Base-by-base conservation (phyloP, 2,113 vertebrate species). In the Crotalus tigris region DNA sequence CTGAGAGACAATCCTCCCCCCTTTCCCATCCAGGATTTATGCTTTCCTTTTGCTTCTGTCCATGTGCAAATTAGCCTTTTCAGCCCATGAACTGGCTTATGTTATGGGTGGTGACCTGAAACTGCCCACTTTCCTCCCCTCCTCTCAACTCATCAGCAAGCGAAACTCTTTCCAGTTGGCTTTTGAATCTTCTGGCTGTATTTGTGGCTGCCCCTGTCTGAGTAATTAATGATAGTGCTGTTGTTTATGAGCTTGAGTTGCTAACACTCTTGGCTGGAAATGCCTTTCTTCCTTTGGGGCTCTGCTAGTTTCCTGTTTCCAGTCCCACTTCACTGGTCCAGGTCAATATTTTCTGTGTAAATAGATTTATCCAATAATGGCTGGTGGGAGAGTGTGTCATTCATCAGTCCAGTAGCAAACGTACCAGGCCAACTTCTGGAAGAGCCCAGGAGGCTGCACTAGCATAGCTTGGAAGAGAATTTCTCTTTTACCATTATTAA, bases 241-340 rank as follows among this genome's bases (percentile, higher is more conserved):
- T 93, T 97, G 97, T 97, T 97, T 97, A 96, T 97, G 95, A 97
- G 95, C 95, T 97, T 96, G 96, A 94, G 95, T 97, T 97, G 97
- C 97, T 97, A 97, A 96, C 97, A 94, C 94, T 96, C 93, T 96
- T 95, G 95, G 96, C 95, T 97, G 95, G 92, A 97, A 97, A 97
- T 97, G 95, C 90, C 92, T 97, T 97, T 96, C 95, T 97, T 96
- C 97, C 97, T 97, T 95, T 97, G 97, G 96, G 97, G 96, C 96
- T 51, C 0, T 96, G 95, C 95, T 93, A 95, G 95, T 95, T 97
- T 97, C 95, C 95, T 96, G 94, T 94, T 95, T 96, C 94, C 93
- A 96, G 95, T 96, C 97, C 96, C 97, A 97, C 96, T 94, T 97
- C 96, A 93, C 96, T 96, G 96, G 93, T 94, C 96, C 95, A 95